These are phyloP conservation scores for Mesocentrotus franciscanus DNA, from an alignment of 53 echinoderm and acorn worm species.

Conservation along the genomic window DNA sequence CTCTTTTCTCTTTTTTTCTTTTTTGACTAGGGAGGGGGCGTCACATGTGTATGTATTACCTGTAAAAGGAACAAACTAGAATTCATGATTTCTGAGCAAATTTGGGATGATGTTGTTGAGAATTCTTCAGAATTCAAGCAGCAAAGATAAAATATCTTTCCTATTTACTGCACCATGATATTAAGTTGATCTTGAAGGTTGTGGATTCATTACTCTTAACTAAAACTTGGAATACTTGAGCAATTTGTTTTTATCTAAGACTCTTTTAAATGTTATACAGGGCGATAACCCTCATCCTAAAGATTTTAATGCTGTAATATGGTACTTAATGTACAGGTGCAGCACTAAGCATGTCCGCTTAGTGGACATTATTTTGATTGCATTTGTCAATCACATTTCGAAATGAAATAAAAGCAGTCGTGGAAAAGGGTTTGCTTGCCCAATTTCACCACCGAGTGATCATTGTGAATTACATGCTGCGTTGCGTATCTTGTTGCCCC, in stretches of 20 bases:
- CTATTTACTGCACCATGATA: background rate
- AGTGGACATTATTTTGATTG: conserved; percentile 5
- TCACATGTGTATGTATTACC: background rate
- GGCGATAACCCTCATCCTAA: background rate
- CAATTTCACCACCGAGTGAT: conserved; percentile 23
- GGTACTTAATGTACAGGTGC: conserved; percentile 37
- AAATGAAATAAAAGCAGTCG: background rate
- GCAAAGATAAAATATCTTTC: background rate
- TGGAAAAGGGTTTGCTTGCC: background rate
- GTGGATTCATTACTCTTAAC: background rate
- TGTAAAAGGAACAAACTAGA: background rate
- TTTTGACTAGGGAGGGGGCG: conserved; percentile 9
- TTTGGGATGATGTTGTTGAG: background rate
- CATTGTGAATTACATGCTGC: conserved; percentile 1
- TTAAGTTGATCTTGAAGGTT: background rate
- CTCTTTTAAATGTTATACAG: background rate
- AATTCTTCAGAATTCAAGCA: background rate
- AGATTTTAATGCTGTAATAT: background rate
- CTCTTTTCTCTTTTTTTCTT: background rate
- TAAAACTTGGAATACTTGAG: background rate
- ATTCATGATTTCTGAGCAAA: background rate
- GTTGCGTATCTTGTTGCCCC: conserved; percentile 32
- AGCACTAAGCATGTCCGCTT: background rate
- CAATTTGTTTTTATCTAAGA: background rate
- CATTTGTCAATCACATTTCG: conserved; percentile 48